Evolutionary conservation across 2,797 vertebrate genomes (phyloP), one percentile per base, ranked within the genome.

Genomic region (Diceros bicornis): DNA sequence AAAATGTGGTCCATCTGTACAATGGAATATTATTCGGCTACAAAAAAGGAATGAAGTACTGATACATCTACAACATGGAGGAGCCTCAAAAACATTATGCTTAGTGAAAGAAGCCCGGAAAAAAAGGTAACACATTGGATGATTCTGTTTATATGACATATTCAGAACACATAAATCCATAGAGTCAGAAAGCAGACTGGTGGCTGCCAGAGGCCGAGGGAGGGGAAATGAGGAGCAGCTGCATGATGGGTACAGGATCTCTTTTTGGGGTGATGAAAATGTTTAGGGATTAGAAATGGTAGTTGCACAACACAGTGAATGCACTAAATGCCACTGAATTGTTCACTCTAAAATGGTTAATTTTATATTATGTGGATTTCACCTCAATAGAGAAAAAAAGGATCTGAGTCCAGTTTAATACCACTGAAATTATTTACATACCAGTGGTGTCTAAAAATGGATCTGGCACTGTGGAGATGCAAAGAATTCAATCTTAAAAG

Each of bases 281-380:
- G 29, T n/a, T n/a, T 29, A 17, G 10, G 16, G 52, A 13, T 5
- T n/a, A 44, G 16, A 69, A 61, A 74, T 16, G 34, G 44, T 6
- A 7, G 29, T 20, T 68, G 18, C 6, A 18, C 17, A 17, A 2
- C 18, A 11, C 0, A 23, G 55, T 16, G 44, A 21, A 7, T 2
- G 3, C 27, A 27, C 32, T 29, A 13, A 47, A 12, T 9, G n/a
- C 7, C 59, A 1, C 50, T 27, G 50, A 71, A 37, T 20, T 29
- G 17, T 55, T 71, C 10, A 8, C 1, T 18, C 27, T 27, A 29
- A 37, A 20, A 55, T 16, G 6, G 64, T 34, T 29, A 6, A 0
- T 69, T 85, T 50, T 32, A 7, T 25, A 69, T 50, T 21, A 32
- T 1, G 52, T 27, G 32, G n/a, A 27, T 77, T 95, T 52, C 14